These are phyloP conservation scores for Drosophila prolongata DNA, from an alignment of 2,888 invertebrate genomes.

Conservation along the genomic window DNA sequence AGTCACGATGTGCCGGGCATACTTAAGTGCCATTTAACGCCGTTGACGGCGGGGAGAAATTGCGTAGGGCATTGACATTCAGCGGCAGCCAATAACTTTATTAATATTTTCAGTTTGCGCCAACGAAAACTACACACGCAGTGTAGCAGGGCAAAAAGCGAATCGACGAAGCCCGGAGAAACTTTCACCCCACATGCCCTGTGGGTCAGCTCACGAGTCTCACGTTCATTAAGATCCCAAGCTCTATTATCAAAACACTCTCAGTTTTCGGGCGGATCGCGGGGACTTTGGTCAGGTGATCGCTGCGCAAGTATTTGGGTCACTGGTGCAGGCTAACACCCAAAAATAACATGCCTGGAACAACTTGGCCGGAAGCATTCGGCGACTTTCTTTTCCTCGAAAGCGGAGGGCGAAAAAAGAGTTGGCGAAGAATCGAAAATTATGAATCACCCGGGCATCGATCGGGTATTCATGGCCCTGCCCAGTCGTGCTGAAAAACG, in stretches of 20 bases:
- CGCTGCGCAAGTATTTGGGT: slow-evolving; percentile 69
- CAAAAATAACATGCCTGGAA: slow-evolving; percentile 58
- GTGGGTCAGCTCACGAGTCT: slow-evolving; percentile 58
- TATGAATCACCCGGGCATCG: slow-evolving; percentile 65
- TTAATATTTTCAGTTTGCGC: slow-evolving; percentile 41
- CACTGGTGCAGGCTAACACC: slow-evolving; percentile 71
- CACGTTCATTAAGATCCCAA: slow-evolving; percentile 65
- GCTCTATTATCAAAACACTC: slow-evolving; percentile 69
- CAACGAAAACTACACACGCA: slow-evolving; percentile 8
- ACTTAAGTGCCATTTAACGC: slow-evolving; percentile 72
- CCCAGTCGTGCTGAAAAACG: slow-evolving; percentile 59
- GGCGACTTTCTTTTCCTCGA: slow-evolving; percentile 69
- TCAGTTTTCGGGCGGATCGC: slow-evolving; percentile 53
- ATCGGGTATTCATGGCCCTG: slow-evolving; percentile 49
- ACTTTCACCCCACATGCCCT: slow-evolving; percentile 69
- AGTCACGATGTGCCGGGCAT: slow-evolving; percentile 67
- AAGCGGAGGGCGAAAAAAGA: slow-evolving; percentile 26
- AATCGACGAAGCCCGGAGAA: slow-evolving; percentile 12
- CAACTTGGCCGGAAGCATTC: slow-evolving; percentile 69
- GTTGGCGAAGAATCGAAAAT: slow-evolving; percentile 34
- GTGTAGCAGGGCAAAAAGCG: not conserved
- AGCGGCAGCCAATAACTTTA: slow-evolving; percentile 51
- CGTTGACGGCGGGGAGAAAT: slow-evolving; percentile 66
- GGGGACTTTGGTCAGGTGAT: slow-evolving; percentile 38
- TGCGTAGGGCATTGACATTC: slow-evolving; percentile 75